A percentile compares a stretch with the other conserved stretches of the same genome.
Evolutionary conservation across 2,113 vertebrate species (phyloP).

Genomic region (Piliocolobus tephrosceles): DNA sequence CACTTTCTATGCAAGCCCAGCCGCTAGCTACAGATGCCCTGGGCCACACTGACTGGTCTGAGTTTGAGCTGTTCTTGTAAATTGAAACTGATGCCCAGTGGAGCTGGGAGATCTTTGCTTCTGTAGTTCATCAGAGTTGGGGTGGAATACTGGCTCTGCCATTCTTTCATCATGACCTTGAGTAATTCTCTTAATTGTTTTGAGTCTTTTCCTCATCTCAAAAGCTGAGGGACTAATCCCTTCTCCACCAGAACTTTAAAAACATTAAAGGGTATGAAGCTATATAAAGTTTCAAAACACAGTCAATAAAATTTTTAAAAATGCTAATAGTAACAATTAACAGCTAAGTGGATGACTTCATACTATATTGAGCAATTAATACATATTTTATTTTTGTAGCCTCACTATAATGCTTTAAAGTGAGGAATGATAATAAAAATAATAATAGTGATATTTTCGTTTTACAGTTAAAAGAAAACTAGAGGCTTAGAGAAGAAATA

Average conservation of each 20-base stretch:
- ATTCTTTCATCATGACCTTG: background rate
- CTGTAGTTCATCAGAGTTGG: background rate
- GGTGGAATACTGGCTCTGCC: fast-evolving
- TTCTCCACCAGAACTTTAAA: background rate
- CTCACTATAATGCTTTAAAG: background rate
- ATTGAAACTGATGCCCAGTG: background rate
- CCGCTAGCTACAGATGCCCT: background rate
- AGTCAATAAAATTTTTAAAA: background rate
- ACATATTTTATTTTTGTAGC: background rate
- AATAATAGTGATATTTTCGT: background rate
- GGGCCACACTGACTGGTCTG: background rate
- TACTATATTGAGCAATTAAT: background rate
- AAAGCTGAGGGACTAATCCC: background rate
- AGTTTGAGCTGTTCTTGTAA: background rate
- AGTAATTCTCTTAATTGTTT: background rate
- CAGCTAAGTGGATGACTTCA: background rate
- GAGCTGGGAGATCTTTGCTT: background rate
- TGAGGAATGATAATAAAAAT: background rate
- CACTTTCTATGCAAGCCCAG: background rate
- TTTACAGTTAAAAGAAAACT: background rate
- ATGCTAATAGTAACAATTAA: background rate
- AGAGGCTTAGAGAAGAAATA: background rate
- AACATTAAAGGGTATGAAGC: background rate
- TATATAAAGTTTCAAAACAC: background rate
- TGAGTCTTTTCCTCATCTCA: background rate